Evolutionary conservation across 2,888 invertebrate species (phyloP).

Genomic region (Neoitamus cyanurus): DNA sequence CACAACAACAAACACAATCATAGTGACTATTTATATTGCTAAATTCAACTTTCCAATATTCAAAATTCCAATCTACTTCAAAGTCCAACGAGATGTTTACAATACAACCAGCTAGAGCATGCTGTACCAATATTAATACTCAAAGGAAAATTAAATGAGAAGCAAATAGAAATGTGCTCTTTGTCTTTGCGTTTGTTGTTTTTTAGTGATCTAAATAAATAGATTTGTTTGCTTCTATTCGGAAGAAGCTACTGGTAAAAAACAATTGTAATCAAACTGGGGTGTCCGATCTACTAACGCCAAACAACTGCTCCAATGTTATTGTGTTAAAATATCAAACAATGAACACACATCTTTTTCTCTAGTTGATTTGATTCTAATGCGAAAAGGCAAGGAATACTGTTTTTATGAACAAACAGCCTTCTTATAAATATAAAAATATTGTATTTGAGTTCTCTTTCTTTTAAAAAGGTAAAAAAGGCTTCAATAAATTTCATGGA

Average conservation of each 20-base stretch:
- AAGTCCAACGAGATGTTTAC: too few relatives aligned
- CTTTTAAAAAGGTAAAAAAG: neutral
- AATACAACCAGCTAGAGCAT: too few relatives aligned
- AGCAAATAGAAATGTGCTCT: too few relatives aligned
- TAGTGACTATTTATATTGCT: neutral
- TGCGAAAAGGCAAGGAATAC: conserved; percentile 32
- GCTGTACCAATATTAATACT: neutral
- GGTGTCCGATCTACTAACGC: neutral
- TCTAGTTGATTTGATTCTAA: conserved; percentile 19
- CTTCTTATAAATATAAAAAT: neutral
- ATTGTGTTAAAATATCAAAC: conserved; percentile 35
- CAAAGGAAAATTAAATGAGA: neutral
- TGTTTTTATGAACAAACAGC: conserved; percentile 1
- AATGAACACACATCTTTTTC: conserved; percentile 37
- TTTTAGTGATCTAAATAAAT: too few relatives aligned
- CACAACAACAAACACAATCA: neutral
- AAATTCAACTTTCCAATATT: neutral
- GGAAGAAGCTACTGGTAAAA: too few relatives aligned
- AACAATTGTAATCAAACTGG: too few relatives aligned
- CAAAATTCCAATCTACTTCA: neutral
- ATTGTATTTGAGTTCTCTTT: neutral
- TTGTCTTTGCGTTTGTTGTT: too few relatives aligned
- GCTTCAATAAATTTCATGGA: conserved; percentile 9
- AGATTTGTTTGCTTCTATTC: too few relatives aligned
- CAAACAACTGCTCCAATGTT: conserved; percentile 16